phyloP scores from a whole-genome alignment of 2,888 invertebrate species.

The Caenorhabditis virilis region DNA sequence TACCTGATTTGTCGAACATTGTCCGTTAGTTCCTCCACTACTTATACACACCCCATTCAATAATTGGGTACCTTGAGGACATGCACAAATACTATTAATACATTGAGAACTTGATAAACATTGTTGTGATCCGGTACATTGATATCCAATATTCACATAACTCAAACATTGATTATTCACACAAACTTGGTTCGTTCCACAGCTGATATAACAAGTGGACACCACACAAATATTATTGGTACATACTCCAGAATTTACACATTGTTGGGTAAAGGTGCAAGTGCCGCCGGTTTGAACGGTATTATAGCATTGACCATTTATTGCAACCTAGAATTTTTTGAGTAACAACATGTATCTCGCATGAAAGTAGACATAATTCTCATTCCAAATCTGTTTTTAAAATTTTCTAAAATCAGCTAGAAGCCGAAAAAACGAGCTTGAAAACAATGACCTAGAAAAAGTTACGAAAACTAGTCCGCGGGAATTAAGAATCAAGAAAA shows the following conservation, averaged over 20 bases:
- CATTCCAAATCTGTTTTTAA: too few relatives aligned
- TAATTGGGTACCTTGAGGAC: conserved; percentile 18
- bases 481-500: too few relatives aligned
- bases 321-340: conserved; percentile 13
- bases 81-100: conserved; percentile 25
- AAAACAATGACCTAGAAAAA: too few relatives aligned
- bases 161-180: conserved; percentile 36
- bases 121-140: conserved; percentile 32
- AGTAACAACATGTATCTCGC: too few relatives aligned
- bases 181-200: conserved; percentile 25
- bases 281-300: conserved; percentile 38
- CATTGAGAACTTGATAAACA: conserved; percentile 33
- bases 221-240: conserved; percentile 29
- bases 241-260: conserved; percentile 34
- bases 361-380: too few relatives aligned
- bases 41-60: conserved; percentile 21
- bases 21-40: conserved; percentile 12
- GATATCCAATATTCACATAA: conserved; percentile 19
- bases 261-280: conserved; percentile 49
- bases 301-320: conserved; percentile 28
- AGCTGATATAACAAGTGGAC: conserved; percentile 16
- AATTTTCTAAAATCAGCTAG: too few relatives aligned
- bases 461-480: too few relatives aligned
- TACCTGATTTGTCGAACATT: conserved; percentile 26
- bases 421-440: too few relatives aligned